These are phyloP conservation scores for Perizoma flavofasciatum DNA, from an alignment of 2,888 invertebrate species.

Conservation along the genomic window DNA sequence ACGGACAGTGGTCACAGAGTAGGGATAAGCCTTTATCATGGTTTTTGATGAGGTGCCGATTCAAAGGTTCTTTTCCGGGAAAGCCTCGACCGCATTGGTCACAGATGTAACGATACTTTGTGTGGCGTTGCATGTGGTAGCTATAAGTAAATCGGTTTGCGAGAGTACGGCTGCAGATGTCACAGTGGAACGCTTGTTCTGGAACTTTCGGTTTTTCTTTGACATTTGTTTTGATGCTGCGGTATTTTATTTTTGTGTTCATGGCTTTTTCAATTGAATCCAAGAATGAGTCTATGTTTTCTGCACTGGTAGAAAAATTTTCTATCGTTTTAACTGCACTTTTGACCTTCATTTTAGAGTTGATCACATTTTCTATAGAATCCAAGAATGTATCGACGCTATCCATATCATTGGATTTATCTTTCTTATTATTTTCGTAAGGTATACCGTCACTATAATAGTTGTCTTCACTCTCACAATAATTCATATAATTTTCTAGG, in stretches of 20 bases:
- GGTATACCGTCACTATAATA: conserved; percentile 8
- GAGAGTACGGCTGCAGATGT: conserved; percentile 60
- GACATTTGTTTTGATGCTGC: conserved; percentile 4
- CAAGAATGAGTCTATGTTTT: conserved; percentile 15
- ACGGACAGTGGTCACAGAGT: conserved; percentile 64
- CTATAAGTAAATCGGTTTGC: conserved; percentile 59
- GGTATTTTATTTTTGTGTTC: conserved; percentile 9
- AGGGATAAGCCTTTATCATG: conserved; percentile 64
- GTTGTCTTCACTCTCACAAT: conserved; percentile 15
- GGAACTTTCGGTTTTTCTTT: neutral
- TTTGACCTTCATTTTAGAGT: conserved; percentile 1
- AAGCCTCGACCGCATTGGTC: conserved; percentile 73
- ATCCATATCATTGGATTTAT: conserved; percentile 19
- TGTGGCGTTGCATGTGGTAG: conserved; percentile 70
- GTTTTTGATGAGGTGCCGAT: conserved; percentile 58
- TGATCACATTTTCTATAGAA: conserved; percentile 30
- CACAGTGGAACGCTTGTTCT: conserved; percentile 48
- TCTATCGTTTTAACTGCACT: neutral
- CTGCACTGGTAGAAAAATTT: neutral
- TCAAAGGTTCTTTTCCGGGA: conserved; percentile 53
- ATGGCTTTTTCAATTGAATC: conserved; percentile 20
- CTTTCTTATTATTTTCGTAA: conserved; percentile 3
- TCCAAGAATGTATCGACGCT: conserved; percentile 31
- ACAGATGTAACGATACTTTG: conserved; percentile 63
- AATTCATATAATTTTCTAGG: neutral